Evolutionary conservation across 2,113 vertebrate species (phyloP).

Genomic region (Eira barbara): DNA sequence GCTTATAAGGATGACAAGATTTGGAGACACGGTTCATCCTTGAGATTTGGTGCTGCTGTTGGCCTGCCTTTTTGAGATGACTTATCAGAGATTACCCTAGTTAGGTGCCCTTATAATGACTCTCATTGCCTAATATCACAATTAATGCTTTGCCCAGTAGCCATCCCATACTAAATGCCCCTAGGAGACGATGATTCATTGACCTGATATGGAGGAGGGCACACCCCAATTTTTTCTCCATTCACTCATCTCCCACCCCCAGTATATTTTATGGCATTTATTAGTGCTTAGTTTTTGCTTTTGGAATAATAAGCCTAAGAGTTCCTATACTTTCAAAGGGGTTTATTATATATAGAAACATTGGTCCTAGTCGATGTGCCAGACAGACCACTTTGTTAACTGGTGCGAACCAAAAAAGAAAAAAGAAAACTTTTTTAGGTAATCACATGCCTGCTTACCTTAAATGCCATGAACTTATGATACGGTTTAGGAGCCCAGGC

Average conservation of each 20-base stretch:
- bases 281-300: neutral
- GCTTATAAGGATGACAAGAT: neutral
- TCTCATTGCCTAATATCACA: neutral
- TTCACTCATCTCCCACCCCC: neutral
- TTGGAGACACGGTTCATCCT: neutral
- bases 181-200: neutral
- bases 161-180: neutral
- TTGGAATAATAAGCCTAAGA: neutral
- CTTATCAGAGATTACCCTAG: neutral
- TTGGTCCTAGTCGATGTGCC: neutral
- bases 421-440: neutral
- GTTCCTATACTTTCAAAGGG: neutral
- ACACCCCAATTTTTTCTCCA: neutral
- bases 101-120: neutral
- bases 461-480: slow-evolving; percentile 99
- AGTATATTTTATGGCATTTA: neutral
- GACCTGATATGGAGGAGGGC: neutral
- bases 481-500: slow-evolving; percentile 99
- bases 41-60: neutral
- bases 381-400: neutral
- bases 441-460: slow-evolving; percentile 83
- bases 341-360: neutral
- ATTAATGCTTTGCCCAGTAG: neutral
- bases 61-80: neutral
- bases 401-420: neutral